A percentile compares a stretch with the other conserved stretches of the same genome.
Evolutionary conservation across 2,113 vertebrate species (phyloP).

Genomic region (Camarhynchus parvulus): DNA sequence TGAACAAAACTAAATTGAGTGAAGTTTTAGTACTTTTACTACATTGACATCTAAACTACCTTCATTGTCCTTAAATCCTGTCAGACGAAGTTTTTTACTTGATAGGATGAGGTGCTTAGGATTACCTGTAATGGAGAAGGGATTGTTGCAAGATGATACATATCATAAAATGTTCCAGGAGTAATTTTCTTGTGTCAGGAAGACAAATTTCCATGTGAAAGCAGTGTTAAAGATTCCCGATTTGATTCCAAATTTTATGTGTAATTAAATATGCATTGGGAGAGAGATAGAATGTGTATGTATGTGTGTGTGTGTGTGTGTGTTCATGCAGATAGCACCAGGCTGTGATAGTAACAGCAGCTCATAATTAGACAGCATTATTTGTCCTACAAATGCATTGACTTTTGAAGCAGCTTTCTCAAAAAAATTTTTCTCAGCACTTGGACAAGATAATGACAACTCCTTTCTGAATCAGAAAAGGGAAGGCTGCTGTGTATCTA

Average conservation of each 20-base stretch:
- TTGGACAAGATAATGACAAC: not conserved
- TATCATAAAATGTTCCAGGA: not conserved
- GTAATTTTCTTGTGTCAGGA: not conserved
- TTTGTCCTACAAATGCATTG: not conserved
- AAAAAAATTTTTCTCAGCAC: not conserved
- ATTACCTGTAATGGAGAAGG: not conserved
- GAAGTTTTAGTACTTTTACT: not conserved
- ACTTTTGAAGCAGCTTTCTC: not conserved
- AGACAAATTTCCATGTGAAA: not conserved
- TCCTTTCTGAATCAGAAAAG: not conserved
- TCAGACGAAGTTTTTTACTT: not conserved
- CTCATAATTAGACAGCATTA: not conserved
- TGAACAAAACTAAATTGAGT: not conserved
- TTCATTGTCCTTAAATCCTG: not conserved
- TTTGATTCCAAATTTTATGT: too few relatives aligned
- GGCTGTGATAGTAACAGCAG: not conserved
- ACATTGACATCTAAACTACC: not conserved
- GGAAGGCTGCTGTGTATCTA: not conserved
- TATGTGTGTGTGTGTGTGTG: accelerated
- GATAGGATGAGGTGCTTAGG: not conserved
- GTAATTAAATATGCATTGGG: not conserved
- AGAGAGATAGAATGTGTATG: accelerated
- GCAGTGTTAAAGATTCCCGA: accelerated
- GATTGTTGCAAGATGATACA: not conserved
- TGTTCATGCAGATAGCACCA: not conserved